Evolutionary conservation across 2,113 vertebrate species (phyloP).

Genomic region (Zosterops pallidus): DNA sequence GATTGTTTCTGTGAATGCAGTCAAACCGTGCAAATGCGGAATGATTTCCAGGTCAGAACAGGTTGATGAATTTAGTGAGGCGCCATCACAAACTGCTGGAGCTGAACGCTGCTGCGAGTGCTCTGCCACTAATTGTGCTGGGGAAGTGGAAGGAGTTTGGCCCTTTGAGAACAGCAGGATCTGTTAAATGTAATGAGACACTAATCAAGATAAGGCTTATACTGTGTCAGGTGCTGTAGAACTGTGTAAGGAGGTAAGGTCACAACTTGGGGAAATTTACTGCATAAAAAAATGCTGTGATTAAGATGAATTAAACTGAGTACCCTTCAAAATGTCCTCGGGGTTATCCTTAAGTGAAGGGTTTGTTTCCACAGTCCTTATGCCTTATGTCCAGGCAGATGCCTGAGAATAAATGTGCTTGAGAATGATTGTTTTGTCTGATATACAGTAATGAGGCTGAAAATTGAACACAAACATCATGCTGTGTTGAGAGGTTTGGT

Average conservation of each 20-base stretch:
- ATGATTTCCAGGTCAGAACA: constrained; percentile 1
- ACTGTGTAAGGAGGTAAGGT: background rate
- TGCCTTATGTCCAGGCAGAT: background rate
- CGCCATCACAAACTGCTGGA: background rate
- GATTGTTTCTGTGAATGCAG: background rate
- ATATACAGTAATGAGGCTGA: background rate
- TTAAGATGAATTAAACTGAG: background rate
- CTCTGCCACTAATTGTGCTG: background rate
- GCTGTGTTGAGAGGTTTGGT: background rate
- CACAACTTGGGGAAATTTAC: background rate
- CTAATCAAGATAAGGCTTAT: constrained; percentile 25
- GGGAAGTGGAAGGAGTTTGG: background rate
- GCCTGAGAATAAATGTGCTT: background rate
- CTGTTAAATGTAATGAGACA: constrained; percentile 28
- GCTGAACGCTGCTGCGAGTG: background rate
- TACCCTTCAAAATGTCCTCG: background rate
- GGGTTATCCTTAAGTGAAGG: background rate
- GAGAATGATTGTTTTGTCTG: background rate
- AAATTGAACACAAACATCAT: background rate
- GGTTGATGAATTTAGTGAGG: background rate
- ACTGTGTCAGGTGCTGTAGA: background rate
- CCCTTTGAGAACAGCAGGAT: background rate
- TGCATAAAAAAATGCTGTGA: background rate
- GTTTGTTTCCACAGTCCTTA: background rate
- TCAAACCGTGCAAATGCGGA: background rate